Conservation (phyloP, 2,888 invertebrate genomes). For the Trachelus tabidus region DNA sequence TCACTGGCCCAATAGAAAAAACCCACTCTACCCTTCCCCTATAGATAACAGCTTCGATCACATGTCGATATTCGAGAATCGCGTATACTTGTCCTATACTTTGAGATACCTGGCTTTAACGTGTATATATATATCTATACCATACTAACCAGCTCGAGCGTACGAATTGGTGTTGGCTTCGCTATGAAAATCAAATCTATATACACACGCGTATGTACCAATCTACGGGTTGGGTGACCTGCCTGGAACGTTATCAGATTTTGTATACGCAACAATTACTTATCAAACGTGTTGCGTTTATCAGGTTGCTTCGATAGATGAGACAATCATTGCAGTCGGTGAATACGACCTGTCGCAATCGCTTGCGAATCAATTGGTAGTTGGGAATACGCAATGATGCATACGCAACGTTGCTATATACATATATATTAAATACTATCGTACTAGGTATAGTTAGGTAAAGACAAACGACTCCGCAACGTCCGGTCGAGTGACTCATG, state of each 20-base stretch:
- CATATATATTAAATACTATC: background rate
- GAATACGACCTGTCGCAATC: background rate
- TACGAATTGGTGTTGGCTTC: background rate
- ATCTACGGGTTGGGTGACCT: background rate
- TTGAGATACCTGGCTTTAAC: too few relatives aligned
- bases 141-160: too few relatives aligned
- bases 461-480: background rate
- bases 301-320: background rate
- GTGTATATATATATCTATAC: too few relatives aligned
- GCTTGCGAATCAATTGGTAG: background rate
- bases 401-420: background rate
- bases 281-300: background rate
- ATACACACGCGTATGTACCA: background rate
- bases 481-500: slow-evolving; percentile 4
- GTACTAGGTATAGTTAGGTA: background rate
- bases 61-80: background rate
- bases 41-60: background rate
- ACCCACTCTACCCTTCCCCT: background rate
- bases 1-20: background rate
- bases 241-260: background rate
- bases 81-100: background rate
- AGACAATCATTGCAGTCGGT: background rate
- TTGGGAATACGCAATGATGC: background rate
- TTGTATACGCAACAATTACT: background rate
- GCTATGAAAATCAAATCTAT: background rate